Evolutionary conservation across 2,113 vertebrate species (phyloP), one percentile per base, ranked within the genome.

Genomic region (Pao palembangensis): DNA sequence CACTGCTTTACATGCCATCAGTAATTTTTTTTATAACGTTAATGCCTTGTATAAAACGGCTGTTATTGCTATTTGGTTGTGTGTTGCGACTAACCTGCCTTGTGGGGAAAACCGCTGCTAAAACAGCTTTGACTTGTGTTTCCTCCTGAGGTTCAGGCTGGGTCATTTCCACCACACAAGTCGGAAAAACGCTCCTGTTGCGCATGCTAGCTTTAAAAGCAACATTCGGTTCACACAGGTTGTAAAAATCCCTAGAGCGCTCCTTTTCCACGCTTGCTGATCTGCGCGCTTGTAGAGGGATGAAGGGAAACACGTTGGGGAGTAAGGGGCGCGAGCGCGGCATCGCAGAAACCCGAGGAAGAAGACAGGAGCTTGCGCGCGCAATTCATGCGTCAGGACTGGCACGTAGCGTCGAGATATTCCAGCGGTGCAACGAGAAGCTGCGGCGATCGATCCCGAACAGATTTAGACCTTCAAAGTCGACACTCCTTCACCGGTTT

Each of bases 51-150:
- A 82, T 77, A 77, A 85, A 81, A 76, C 19, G 15, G 60, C 13
- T 66, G 87, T 85, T 67, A 82, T 65, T 52, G 74, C 71, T 60
- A 12, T 75, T 81, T 80, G 81, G 64, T 76, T 65, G 63, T 72
- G 38, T 81, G 74, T 81, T 66, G 21, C 21, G 21, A 55, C 61
- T 61, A 60, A 18, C 7, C 55, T 49, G 25, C 38, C 52, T 81
- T 79, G 70, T 75, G 49, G 57, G 64, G 67, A 65, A 31, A 31
- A 31, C 28, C 8, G 5, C 34, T 16, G 49, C 23, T 70, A 12
- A 76, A 75, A 73, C 11, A 65, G 71, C 56, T 70, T 69, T 66
- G 23, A 61, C 56, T 58, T 62, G 28, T n/a, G 50, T 55, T 64
- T 61, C 19, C 74, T 72, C 59, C 3, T 43, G 56, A 61, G 52